phyloP scores from a whole-genome alignment of 2,113 vertebrate species.

The Empidonax traillii region DNA sequence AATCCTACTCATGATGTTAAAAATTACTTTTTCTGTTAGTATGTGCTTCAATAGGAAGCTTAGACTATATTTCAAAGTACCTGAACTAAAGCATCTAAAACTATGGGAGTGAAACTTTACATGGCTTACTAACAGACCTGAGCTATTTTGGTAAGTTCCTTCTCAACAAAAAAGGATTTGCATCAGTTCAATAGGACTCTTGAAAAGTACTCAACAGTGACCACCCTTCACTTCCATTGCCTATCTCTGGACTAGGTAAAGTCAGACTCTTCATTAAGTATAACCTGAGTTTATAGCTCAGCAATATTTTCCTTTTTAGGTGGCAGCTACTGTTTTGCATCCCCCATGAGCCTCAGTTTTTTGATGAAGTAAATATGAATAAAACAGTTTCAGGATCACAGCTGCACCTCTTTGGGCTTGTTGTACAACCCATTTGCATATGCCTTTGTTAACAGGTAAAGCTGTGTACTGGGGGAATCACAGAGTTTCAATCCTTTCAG shows the following conservation, averaged over 20 bases:
- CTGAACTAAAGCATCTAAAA: background rate
- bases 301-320: background rate
- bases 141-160: background rate
- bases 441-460: background rate
- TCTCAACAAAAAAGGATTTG: background rate
- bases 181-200: background rate
- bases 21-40: background rate
- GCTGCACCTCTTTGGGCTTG: background rate
- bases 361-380: background rate
- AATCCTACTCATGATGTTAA: background rate
- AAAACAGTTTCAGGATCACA: background rate
- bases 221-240: background rate
- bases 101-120: background rate
- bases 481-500: background rate
- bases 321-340: background rate
- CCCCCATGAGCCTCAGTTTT: background rate
- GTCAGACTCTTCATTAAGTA: background rate
- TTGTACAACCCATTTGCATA: background rate
- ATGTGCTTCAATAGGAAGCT: background rate
- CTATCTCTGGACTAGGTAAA: background rate
- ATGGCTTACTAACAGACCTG: background rate
- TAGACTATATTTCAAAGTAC: background rate
- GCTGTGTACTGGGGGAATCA: background rate
- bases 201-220: background rate
- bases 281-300: background rate